Base-by-base conservation (phyloP, 2,797 vertebrate genomes). In the Muscicapa striata region DNA sequence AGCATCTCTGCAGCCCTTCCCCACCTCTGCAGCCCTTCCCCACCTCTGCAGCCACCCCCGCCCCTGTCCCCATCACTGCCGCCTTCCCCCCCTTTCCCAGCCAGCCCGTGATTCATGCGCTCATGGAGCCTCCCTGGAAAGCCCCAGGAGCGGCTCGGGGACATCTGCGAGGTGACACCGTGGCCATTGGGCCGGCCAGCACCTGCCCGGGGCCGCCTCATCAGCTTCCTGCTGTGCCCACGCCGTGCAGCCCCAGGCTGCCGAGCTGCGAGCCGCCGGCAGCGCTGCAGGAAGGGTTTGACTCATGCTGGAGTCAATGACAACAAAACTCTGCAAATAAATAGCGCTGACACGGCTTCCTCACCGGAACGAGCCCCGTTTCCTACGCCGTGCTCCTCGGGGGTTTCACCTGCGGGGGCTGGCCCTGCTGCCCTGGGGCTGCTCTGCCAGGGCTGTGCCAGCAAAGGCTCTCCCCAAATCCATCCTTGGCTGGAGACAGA, bases 261-360 rank as follows among this genome's bases (percentile, higher is more conserved):
- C 68, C 2, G 10, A 1, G 69, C 2, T 77, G 95, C 89, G 90
- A 80, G 78, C 51, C 1, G 14, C 59, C 19, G 63, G 68, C 40
- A 36, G n/a, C 2, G 69, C 54, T 54, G 76, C 91, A 96, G 96
- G 95, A 95, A 96, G 93, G 95, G 74, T 26, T 83, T 94, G 94
- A 92, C 84, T 95, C 93, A 69, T 1, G 23, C 76, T 16, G 82
- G 29, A 57, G 45, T 58, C n/a, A 43, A 80, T 55, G 91, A 92
- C 93, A 96, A 93, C 77, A 90, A 62, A 81, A 79, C 74, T 54
- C 75, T 19, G 68, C 69, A 87, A 94, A 92, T 73, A 89, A 92
- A 89, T 34, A 75, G 48, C 57, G 20, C 57, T 95, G 5, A 32
- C 64, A 32, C 20, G 3, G 2, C 45, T 97, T 96, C 93, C 93